These are phyloP conservation scores for Scelioninae gen. 2 DNA, from an alignment of 2,888 invertebrate genomes.

Conservation along the genomic window DNA sequence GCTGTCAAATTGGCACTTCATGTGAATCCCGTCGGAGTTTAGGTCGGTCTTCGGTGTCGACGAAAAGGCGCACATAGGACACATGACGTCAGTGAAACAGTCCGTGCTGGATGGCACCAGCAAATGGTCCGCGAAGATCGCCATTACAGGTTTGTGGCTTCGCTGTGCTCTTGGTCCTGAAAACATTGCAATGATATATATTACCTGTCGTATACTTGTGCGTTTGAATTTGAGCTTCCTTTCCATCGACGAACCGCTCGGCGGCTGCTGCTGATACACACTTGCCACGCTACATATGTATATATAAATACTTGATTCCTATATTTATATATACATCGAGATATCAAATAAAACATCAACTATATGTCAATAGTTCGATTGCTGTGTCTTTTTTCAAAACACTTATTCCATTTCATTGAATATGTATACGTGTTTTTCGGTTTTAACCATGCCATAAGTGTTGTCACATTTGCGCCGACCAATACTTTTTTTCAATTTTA, in stretches of 20 bases:
- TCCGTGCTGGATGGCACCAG: constrained; percentile 99
- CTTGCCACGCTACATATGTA: constrained; percentile 53
- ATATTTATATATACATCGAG: constrained; percentile 51
- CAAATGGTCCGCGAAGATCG: constrained; percentile 99
- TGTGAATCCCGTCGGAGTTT: constrained; percentile 75
- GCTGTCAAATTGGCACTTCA: constrained; percentile 65
- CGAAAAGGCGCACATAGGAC: constrained; percentile 93
- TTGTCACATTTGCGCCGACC: constrained; percentile 35
- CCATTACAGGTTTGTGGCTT: constrained; percentile 91
- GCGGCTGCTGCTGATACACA: constrained; percentile 61
- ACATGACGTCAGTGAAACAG: constrained; percentile 99
- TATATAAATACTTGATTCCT: constrained; percentile 43
- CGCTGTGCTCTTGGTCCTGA: constrained; percentile 62
- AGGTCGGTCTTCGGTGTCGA: constrained; percentile 98
- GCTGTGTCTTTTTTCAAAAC: constrained; percentile 55
- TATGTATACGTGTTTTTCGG: constrained; percentile 54
- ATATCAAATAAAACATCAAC: constrained; percentile 48
- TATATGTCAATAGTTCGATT: constrained; percentile 58
- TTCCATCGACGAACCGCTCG: constrained; percentile 59
- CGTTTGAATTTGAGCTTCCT: constrained; percentile 60
- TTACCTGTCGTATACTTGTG: constrained; percentile 59
- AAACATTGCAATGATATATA: constrained; percentile 57
- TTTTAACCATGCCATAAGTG: constrained; percentile 54
- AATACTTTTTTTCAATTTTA: constrained; percentile 38
- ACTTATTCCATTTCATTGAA: constrained; percentile 57